Conservation (phyloP, 2,113 vertebrate species). For the Calypte anna region DNA sequence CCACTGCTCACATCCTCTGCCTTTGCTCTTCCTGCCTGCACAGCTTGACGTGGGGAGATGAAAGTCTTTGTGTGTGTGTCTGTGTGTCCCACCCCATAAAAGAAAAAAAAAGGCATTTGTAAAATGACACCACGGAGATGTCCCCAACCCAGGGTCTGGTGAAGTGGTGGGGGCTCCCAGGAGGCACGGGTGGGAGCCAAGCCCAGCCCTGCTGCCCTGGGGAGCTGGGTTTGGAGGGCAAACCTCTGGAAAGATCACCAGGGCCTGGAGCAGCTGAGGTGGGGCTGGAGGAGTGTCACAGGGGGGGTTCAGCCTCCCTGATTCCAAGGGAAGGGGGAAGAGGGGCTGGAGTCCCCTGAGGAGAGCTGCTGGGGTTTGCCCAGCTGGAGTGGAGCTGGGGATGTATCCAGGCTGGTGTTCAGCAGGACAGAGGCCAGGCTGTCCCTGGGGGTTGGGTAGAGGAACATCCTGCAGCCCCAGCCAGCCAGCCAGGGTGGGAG, state of each 20-base stretch:
- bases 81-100: background rate
- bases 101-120: background rate
- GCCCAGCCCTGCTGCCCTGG: accelerated
- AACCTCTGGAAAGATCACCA: background rate
- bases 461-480: background rate
- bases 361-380: background rate
- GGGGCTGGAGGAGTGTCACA: background rate
- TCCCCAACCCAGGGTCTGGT: accelerated
- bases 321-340: background rate
- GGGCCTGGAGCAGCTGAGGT: accelerated
- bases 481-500: accelerated
- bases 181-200: background rate
- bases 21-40: slow-evolving; percentile 47
- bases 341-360: background rate
- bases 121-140: accelerated
- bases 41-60: slow-evolving; percentile 13
- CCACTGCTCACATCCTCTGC: slow-evolving; percentile 39
- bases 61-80: background rate
- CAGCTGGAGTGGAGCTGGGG: background rate
- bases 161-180: background rate
- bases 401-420: background rate
- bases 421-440: background rate
- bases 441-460: background rate
- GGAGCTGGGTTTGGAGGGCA: background rate
- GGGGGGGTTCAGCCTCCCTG: background rate